Conservation (phyloP, 2,797 vertebrate species). For the Tympanoctomys barrerae region DNA sequence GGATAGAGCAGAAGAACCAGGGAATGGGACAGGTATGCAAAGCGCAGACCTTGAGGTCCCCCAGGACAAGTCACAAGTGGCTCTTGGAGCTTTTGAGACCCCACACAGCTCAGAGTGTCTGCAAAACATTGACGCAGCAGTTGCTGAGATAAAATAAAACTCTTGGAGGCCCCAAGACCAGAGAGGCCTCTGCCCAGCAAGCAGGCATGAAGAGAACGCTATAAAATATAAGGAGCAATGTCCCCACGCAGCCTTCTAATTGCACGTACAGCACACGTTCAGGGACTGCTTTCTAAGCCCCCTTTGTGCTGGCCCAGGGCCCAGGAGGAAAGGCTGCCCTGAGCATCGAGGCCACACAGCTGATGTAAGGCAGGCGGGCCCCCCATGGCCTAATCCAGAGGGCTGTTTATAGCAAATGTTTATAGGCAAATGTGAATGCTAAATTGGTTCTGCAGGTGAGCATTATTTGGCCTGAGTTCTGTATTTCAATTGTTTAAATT, state of each 20-base stretch:
- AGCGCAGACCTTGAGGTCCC: not conserved
- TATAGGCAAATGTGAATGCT: not conserved
- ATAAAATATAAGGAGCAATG: accelerated
- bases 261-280: not conserved
- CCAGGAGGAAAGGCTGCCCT: slow-evolving; percentile 3
- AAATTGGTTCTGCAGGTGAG: not conserved
- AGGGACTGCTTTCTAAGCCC: not conserved
- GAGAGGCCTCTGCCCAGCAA: not conserved
- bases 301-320: not conserved
- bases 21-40: not conserved
- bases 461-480: not conserved
- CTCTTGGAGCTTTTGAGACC: not conserved
- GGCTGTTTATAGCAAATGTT: not conserved
- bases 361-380: not conserved
- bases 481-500: not conserved
- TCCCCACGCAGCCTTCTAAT: not conserved
- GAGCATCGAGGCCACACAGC: not conserved
- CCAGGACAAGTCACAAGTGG: not conserved
- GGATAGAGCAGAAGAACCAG: not conserved
- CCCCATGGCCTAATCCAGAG: not conserved
- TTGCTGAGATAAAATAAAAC: not conserved
- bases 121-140: not conserved
- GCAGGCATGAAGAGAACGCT: not conserved
- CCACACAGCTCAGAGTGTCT: not conserved
- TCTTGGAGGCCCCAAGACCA: not conserved